Conservation (phyloP, 2,888 invertebrate genomes). For the Lycophotia porphyrea region DNA sequence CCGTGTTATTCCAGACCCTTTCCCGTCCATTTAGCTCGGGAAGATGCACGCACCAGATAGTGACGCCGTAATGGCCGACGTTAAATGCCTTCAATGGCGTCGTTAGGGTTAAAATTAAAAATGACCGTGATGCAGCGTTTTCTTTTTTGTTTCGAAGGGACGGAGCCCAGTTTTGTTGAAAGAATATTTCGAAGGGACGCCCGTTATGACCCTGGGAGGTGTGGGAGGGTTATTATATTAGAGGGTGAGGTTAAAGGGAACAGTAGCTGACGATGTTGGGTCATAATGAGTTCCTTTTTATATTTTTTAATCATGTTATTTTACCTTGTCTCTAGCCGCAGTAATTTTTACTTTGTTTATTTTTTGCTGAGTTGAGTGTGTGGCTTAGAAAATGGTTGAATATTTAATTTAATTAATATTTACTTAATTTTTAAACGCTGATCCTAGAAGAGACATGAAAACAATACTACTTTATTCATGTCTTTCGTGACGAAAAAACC, state of each 20-base stretch:
- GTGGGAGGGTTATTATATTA: conserved; percentile 87
- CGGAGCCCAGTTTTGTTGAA: conserved; percentile 82
- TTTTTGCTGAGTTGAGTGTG: conserved; percentile 14
- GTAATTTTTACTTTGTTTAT: conserved; percentile 43
- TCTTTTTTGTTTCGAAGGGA: conserved; percentile 87
- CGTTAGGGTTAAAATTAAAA: conserved; percentile 89
- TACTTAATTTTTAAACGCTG: accelerated
- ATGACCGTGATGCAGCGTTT: conserved; percentile 88
- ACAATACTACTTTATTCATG: not conserved
- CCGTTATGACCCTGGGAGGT: conserved; percentile 81
- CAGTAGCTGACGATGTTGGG: conserved; percentile 80
- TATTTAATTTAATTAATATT: conserved; percentile 11
- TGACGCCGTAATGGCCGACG: conserved; percentile 83
- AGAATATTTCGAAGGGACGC: conserved; percentile 87
- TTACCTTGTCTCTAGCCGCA: conserved; percentile 68
- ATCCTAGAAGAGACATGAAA: not conserved
- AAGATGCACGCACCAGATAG: conserved; percentile 86
- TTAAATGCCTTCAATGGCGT: conserved; percentile 87
- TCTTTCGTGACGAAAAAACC: not conserved
- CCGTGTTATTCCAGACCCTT: conserved; percentile 72
- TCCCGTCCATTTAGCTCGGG: conserved; percentile 81
- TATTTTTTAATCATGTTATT: conserved; percentile 81
- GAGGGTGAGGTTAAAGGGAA: conserved; percentile 77
- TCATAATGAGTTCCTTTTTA: conserved; percentile 87
- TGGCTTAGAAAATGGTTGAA: conserved; percentile 5